These are phyloP conservation scores for Paedocypris micromegethes DNA, from an alignment of 2,797 vertebrate genomes.

Conservation along the genomic window DNA sequence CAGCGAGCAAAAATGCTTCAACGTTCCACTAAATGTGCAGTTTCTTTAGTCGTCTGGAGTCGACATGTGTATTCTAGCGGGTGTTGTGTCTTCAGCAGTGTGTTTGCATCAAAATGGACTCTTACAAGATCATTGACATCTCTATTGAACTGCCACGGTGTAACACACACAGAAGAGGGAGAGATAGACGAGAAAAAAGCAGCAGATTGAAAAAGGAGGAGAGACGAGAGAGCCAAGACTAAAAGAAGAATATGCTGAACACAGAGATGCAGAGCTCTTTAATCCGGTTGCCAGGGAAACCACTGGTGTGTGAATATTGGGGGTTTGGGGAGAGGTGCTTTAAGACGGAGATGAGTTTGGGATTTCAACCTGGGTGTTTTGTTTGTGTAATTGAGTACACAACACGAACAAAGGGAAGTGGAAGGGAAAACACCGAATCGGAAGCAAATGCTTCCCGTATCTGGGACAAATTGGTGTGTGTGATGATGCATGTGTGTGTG, in stretches of 20 bases:
- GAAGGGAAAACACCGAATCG: neutral
- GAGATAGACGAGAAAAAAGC: slow-evolving; percentile 23
- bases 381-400: slow-evolving; percentile 33
- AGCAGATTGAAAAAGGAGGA: slow-evolving; percentile 1
- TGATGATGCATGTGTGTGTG: neutral
- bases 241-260: slow-evolving; percentile 52
- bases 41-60: too few species aligned
- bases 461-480: neutral
- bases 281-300: slow-evolving; percentile 55
- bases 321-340: slow-evolving; percentile 40
- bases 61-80: neutral
- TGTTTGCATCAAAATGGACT: neutral
- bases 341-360: slow-evolving; percentile 37
- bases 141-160: slow-evolving; percentile 1
- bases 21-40: too few species aligned
- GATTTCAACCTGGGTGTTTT: slow-evolving; percentile 37
- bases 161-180: slow-evolving; percentile 21
- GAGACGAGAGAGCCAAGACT: slow-evolving; percentile 23
- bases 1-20: too few species aligned
- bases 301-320: slow-evolving; percentile 43
- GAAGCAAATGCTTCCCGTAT: slow-evolving; percentile 3
- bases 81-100: neutral
- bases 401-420: neutral
- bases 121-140: slow-evolving; percentile 2
- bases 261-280: slow-evolving; percentile 48